Base-by-base conservation (phyloP, 30 jellyfish, hydroid and myxozoan species). In the Aurelia sp. region DNA sequence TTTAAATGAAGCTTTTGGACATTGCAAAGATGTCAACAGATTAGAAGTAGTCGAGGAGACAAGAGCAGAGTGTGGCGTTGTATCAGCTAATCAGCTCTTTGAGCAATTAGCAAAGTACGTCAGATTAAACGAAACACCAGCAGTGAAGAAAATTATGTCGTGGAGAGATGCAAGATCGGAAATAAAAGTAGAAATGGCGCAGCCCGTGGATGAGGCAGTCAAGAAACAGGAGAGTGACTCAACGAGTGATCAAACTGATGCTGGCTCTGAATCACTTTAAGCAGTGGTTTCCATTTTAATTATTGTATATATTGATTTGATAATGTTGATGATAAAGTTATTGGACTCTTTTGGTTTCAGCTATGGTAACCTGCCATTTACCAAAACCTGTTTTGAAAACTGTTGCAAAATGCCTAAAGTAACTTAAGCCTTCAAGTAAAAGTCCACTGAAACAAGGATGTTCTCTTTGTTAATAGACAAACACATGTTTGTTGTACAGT, bases 111-210 rank as follows among this genome's bases (percentile, higher is more conserved):
- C 96, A 13, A 78, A 71, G 62, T 61, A 10, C 53, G 35, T 87
- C 19, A 81, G 78, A 22, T 6, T 35, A 9, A 87, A 87, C 40
- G 87, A 87, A 19, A 78, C 78, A 62, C 66, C 71, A 11, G 76
- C 86, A 13, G 78, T 70, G 15, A 62, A 30, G 27, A 41, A 33
- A 37, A 69, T 84, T 13, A 60, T 84, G 74, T 84, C 93, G 2
- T 84, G 93, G 93, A 72, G 93, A 27, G 93, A 84, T 33, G 27
- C 74, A 12, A 71, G 93, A 55, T 5, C 93, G 27, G 85, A 71
- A n/a, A 50, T 82, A 15, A 44, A 74, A 44, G 55, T 40, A 18
- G 66, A 20, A 52, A 16, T n/a, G 11, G 64, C n/a, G 9, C 23
- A 59, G 13, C 69, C 13, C 13, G 55, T 9, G 16, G 10, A 44